Base-by-base conservation (phyloP, 1,140 invertebrate species). In the Cydia strobilella region DNA sequence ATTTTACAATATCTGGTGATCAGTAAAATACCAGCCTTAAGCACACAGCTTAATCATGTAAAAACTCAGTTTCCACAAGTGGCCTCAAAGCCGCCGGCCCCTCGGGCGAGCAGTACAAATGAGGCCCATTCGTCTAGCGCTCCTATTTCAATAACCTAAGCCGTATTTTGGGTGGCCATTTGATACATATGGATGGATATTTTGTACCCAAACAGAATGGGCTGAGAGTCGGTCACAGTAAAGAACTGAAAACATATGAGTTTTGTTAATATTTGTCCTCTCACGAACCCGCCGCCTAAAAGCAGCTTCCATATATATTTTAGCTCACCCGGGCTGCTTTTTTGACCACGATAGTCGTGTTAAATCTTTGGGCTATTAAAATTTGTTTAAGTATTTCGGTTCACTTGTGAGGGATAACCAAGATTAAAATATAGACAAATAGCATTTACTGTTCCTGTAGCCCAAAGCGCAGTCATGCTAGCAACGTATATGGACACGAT, bases 61-160 rank as follows among this genome's bases (percentile, higher is more conserved):
- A 69, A 69, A 69, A n/a, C 65, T 10, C 31, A 35, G 27, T 69
- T 39, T 10, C 25, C 65, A 5, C 5, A 65, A 66, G 65, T 39
- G 27, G 18, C 66, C 10, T 51, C 39, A 76, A 79, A 73, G 73
- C 7, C 42, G 73, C 76, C 74, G 31, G 15, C 25, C 65, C 73
- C 63, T 20, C 72, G 45, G 69, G 62, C 79, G 83, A 84, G 76
- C 81, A 66, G 73, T 82, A 84, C 78, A 82, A 84, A 84, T 84
- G 74, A 48, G 51, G 18, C 48, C 77, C 79, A 84, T 84, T 75
- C 80, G 76, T 84, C 83, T 81, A 73, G 76, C 54, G 80, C 80
- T 82, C 79, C 77, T 74, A 79, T 84, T 82, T 81, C 82, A 81
- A 79, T 82, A 78, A 76, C 75, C 71, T 59, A 79, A 72, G 69